Evolutionary conservation across 2,888 invertebrate species (phyloP).

Genomic region (Hermodice carunculata): DNA sequence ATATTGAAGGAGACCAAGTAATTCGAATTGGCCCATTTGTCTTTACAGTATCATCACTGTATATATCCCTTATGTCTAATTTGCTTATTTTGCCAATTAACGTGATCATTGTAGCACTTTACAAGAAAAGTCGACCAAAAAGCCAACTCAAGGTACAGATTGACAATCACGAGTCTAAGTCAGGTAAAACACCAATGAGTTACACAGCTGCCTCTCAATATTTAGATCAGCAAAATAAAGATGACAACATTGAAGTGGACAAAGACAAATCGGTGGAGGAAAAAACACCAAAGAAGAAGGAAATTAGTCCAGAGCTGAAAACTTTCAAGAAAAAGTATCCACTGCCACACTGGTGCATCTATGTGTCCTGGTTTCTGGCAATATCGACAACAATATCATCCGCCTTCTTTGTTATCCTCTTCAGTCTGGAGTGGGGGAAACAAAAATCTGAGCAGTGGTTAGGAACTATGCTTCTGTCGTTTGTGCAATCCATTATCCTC

Average conservation of each 20-base stretch:
- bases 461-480: conserved; percentile 54
- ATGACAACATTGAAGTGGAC: background rate
- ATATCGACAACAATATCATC: conserved; percentile 52
- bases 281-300: background rate
- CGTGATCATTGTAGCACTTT: conserved; percentile 64
- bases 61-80: conserved; percentile 11
- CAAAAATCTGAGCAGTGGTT: conserved; percentile 70
- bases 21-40: conserved; percentile 17
- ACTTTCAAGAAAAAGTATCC: background rate
- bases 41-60: conserved; percentile 7
- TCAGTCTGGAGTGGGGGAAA: conserved; percentile 70
- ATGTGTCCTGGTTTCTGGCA: conserved; percentile 30
- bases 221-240: background rate
- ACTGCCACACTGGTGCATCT: conserved; percentile 30
- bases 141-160: conserved; percentile 23
- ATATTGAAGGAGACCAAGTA: too few species aligned
- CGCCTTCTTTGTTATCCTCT: conserved; percentile 68
- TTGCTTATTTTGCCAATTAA: conserved; percentile 65
- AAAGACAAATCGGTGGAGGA: background rate
- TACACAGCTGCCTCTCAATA: too few species aligned
- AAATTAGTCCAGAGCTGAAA: background rate
- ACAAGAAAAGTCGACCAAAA: conserved; percentile 58
- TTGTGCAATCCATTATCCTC: conserved; percentile 51
- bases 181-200: too few species aligned
- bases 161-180: too few species aligned